A percentile compares a stretch with the other conserved stretches of the same genome.
Evolutionary conservation across 2,797 vertebrate genomes (phyloP).

Genomic region (Buceros bicornis): DNA sequence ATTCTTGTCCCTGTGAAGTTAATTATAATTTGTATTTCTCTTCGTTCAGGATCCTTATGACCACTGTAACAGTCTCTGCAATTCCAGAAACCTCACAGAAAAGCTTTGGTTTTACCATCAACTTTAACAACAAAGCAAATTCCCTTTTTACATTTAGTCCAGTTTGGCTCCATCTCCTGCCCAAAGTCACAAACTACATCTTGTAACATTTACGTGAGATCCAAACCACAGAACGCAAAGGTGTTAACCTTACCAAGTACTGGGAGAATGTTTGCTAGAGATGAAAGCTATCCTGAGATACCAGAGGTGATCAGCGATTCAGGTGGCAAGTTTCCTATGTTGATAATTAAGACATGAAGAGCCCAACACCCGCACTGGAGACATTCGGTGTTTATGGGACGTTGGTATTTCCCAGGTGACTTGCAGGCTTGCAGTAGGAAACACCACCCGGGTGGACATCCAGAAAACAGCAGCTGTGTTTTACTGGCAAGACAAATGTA

Average conservation of each 20-base stretch:
- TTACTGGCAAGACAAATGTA: background rate
- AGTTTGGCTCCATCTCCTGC: slow-evolving; percentile 59
- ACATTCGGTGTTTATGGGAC: background rate
- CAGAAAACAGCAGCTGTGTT: background rate
- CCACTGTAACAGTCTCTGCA: background rate
- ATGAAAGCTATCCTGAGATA: background rate
- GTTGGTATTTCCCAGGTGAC: background rate
- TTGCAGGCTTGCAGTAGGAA: background rate
- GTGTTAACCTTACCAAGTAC: background rate
- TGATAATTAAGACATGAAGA: background rate
- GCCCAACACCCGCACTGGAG: background rate
- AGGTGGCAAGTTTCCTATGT: background rate
- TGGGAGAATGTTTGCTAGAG: background rate
- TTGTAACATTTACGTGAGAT: background rate
- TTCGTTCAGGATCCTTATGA: background rate
- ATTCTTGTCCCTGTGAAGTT: background rate
- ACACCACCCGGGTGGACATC: background rate
- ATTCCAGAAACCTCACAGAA: background rate
- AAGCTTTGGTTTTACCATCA: background rate
- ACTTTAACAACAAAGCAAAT: background rate
- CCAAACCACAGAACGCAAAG: background rate
- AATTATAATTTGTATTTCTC: background rate
- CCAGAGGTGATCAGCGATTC: background rate
- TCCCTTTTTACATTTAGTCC: background rate
- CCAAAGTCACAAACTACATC: slow-evolving; percentile 31